Base-by-base conservation (phyloP, 23 tunicate genomes). In the Ciona savignyi region DNA sequence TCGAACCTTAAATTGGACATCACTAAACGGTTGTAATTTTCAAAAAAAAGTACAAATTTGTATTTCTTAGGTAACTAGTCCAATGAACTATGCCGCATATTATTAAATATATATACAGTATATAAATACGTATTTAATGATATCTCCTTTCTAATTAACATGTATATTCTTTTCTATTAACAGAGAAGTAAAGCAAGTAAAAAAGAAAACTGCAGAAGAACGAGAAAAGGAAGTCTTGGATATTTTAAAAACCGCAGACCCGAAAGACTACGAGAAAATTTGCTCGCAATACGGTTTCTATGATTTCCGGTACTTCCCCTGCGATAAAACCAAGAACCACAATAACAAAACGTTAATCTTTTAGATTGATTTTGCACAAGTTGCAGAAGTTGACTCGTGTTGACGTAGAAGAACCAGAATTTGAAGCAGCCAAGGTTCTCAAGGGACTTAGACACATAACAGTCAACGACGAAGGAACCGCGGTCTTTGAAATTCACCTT, bases 401-500 rank as follows among this genome's bases (percentile, higher is more conserved):
- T 28, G 86, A 71, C 25, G 78, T 60, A 21, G 77, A 74, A 0
- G 87, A 56, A 22, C 83, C 83, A 21, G 92, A 84, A 34, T 76
- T 72, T 65, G 97, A 85, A 68, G 86, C 92, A 21, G 84, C 71
- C 70, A 84, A 74, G 62, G 83, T 91, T 20, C 76, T 91, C 4
- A 80, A 88, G 62, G 87, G 63, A 19, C 76, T 91, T 19, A 85
- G 86, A 70, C 97, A 91, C 86, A 91, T 91, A 63, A 91, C 91
- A 0, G 90, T 85, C 25, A 91, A 91, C 34, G 97, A 91, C 62
- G 97, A 91, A 60, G 97, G 97, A 3, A 91, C 97, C 0, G 97
- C 97, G 1, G 97, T 91, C 60, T 91, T 91, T 34, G 97, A 91
- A 60, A 91, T 82, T 26, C 91, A 85, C 60, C 69, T 91, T 76